These are phyloP conservation scores for Stegostoma tigrinum DNA, from an alignment of 2,113 vertebrate species.

Conservation along the genomic window DNA sequence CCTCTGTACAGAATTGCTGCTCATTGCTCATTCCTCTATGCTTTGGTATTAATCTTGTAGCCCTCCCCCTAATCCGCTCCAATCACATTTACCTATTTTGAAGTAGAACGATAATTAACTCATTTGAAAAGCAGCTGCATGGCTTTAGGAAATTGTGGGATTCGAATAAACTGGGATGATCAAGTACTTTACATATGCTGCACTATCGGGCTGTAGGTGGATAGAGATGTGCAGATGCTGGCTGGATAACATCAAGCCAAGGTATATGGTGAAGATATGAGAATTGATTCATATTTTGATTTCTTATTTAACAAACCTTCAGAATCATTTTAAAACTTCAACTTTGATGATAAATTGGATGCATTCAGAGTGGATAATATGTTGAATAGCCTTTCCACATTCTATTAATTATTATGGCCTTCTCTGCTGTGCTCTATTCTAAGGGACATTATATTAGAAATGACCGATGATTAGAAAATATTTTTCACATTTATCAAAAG, in stretches of 20 bases:
- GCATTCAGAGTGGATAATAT: neutral
- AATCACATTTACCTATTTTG: neutral
- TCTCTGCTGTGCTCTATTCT: neutral
- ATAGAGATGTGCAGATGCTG: neutral
- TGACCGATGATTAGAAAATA: neutral
- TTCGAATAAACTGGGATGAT: neutral
- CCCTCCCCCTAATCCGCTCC: neutral
- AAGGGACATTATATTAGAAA: neutral
- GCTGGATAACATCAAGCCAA: neutral
- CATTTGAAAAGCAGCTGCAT: neutral
- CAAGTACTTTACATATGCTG: neutral
- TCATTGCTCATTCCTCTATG: neutral
- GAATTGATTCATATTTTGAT: neutral
- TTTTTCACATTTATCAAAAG: neutral
- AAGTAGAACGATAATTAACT: neutral
- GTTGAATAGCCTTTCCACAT: neutral
- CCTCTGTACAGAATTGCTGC: neutral
- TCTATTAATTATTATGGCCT: neutral
- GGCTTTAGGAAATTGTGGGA: neutral
- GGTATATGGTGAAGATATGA: neutral
- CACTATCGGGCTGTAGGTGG: neutral
- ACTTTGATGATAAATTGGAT: neutral
- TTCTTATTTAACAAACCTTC: neutral
- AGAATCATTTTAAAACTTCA: neutral
- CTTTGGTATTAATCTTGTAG: neutral